Conservation (phyloP, 2,888 invertebrate genomes). For the Bimastos eiseni region DNA sequence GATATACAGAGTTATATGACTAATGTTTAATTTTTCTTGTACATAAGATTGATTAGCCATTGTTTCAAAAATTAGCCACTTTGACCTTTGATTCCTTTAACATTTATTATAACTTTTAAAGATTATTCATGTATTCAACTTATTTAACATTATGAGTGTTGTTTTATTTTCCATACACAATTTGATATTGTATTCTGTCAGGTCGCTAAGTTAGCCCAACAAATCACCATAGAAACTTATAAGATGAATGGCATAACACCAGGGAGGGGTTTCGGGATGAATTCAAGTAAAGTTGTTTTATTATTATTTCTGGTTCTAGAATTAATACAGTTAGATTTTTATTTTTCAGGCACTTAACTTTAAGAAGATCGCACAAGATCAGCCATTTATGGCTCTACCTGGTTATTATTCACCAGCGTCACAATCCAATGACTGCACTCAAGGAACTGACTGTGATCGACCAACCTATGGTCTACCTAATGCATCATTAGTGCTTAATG, state of each 20-base stretch:
- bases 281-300: background rate
- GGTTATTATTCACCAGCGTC: background rate
- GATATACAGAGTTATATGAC: no score
- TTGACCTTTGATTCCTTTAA: background rate
- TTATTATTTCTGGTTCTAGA: background rate
- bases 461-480: background rate
- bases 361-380: background rate
- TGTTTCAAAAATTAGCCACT: background rate
- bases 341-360: background rate
- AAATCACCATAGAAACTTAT: background rate
- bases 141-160: background rate
- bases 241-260: background rate
- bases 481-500: background rate
- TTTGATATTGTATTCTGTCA: background rate
- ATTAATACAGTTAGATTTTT: background rate
- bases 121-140: background rate
- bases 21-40: background rate
- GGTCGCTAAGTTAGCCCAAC: background rate
- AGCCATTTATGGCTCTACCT: background rate
- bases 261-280: background rate
- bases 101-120: background rate
- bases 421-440: background rate
- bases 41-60: background rate
- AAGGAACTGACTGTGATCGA: background rate
- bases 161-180: background rate